phyloP scores from a whole-genome alignment of 2,113 vertebrate genomes.

The Accipiter cooperii region DNA sequence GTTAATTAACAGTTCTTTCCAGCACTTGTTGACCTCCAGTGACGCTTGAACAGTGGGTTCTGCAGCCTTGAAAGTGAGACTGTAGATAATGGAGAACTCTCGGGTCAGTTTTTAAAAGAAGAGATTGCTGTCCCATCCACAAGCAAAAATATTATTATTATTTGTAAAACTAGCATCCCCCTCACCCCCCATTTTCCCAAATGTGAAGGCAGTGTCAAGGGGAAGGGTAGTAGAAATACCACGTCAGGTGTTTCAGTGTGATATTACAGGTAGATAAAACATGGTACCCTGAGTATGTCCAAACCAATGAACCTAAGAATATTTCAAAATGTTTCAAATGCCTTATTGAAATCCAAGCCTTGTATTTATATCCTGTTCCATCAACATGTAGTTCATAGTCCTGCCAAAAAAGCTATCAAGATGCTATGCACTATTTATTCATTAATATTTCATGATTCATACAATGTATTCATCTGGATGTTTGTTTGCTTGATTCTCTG shows the following conservation, averaged over 20 bases:
- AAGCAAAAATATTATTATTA: not conserved
- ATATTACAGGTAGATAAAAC: not conserved
- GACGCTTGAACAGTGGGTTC: not conserved
- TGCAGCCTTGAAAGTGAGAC: not conserved
- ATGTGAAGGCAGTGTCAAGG: not conserved
- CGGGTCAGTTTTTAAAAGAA: not conserved
- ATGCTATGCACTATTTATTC: not conserved
- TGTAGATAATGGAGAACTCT: not conserved
- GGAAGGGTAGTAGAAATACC: not conserved
- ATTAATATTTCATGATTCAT: not conserved
- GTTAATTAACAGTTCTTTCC: not conserved
- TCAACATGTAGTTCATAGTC: not conserved
- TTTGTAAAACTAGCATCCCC: not conserved
- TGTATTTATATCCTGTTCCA: not conserved
- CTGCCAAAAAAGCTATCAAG: not conserved
- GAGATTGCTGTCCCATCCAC: not conserved
- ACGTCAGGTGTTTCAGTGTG: not conserved
- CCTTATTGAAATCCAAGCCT: not conserved
- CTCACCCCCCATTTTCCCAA: not conserved
- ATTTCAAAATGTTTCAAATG: not conserved
- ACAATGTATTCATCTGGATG: not conserved
- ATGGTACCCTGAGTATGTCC: not conserved
- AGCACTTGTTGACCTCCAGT: not conserved
- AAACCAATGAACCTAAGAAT: not conserved
- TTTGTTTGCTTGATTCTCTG: not conserved